A percentile compares a stretch with the other conserved stretches of the same genome.
These are phyloP conservation scores for Myotis vivesi DNA, from an alignment of 2,797 vertebrate species.

Conservation along the genomic window DNA sequence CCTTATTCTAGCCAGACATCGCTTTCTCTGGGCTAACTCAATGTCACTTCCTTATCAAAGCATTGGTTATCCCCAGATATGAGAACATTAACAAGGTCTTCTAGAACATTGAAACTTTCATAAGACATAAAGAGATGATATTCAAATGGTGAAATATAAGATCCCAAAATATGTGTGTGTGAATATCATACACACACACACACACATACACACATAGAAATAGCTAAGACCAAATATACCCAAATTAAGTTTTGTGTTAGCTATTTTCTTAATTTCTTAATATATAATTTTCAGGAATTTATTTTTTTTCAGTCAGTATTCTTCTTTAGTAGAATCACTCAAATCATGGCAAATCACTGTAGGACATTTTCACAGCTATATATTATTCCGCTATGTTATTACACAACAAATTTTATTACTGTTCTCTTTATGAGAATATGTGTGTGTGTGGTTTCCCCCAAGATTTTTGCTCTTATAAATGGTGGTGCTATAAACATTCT, in stretches of 20 bases:
- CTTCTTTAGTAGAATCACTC: background rate
- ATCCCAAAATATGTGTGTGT: background rate
- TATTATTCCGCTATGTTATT: background rate
- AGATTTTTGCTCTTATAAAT: background rate
- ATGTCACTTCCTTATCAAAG: background rate
- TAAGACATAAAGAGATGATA: background rate
- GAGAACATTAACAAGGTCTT: background rate
- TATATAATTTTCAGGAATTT: background rate
- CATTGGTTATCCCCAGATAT: background rate
- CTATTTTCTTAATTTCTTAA: background rate
- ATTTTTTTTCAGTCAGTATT: background rate
- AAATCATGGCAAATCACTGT: background rate
- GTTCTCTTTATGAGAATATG: background rate
- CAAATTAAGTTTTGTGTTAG: background rate
- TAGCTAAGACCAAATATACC: background rate
- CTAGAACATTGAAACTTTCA: background rate
- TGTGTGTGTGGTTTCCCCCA: background rate
- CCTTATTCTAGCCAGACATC: background rate
- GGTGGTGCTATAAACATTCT: background rate
- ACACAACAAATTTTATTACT: background rate
- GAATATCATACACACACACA: too few relatives aligned
- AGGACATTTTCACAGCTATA: background rate
- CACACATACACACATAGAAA: background rate
- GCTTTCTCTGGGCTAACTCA: background rate
- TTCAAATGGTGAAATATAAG: background rate